Conservation (phyloP, 2,797 vertebrate genomes). For the Sebastes goodei region DNA sequence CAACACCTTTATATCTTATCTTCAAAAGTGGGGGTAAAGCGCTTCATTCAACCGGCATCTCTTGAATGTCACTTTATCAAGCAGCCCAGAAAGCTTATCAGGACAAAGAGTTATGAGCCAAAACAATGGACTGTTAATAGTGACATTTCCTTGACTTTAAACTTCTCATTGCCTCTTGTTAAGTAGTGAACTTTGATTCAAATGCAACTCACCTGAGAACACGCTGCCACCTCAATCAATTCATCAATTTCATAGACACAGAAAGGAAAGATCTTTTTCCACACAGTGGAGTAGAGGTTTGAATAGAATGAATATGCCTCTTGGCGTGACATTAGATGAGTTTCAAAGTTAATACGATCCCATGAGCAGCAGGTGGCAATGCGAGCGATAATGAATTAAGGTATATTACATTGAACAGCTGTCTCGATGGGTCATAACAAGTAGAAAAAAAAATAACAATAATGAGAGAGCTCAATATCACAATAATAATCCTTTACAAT, state of each 20-base stretch:
- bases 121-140: background rate
- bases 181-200: conserved; percentile 29
- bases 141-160: conserved; percentile 32
- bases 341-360: conserved; percentile 28
- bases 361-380: conserved; percentile 7
- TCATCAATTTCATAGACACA: conserved; percentile 12
- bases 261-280: background rate
- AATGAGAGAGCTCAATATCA: background rate
- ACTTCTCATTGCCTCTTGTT: conserved; percentile 11
- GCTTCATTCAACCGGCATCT: background rate
- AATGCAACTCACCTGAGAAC: conserved; percentile 14
- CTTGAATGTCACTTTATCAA: conserved; percentile 9
- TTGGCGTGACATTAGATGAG: background rate
- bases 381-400: background rate
- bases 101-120: background rate
- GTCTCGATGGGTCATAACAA: conserved; percentile 6
- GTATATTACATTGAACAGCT: conserved; percentile 15
- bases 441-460: background rate
- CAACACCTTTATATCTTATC: conserved; percentile 12
- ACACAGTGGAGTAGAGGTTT: conserved; percentile 4
- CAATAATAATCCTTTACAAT: background rate
- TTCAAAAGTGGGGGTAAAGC: background rate
- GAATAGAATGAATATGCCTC: background rate
- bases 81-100: conserved; percentile 1
- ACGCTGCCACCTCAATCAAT: background rate